These are phyloP conservation scores for Paramisgurnus dabryanus DNA, from an alignment of 2,113 vertebrate genomes.

Conservation along the genomic window DNA sequence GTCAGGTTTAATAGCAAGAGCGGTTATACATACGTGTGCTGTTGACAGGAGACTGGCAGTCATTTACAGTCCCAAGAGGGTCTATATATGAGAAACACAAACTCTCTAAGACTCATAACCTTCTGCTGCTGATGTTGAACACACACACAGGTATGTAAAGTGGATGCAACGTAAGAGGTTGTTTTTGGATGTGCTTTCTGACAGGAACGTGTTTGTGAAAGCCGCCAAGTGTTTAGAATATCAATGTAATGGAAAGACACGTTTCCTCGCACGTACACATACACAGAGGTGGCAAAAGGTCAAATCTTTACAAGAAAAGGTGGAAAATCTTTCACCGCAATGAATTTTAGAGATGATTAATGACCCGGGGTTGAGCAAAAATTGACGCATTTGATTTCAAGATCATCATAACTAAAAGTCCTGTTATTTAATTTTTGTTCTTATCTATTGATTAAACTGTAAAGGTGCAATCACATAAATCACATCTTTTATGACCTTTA, in stretches of 20 bases:
- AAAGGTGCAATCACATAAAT: background rate
- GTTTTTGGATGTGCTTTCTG: background rate
- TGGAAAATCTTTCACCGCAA: background rate
- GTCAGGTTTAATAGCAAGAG: conserved; percentile 15
- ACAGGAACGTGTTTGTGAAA: conserved; percentile 14
- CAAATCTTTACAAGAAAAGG: background rate
- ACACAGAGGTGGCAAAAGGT: conserved; percentile 19
- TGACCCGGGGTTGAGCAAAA: too few relatives aligned
- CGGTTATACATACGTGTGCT: conserved; percentile 4
- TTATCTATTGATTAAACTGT: background rate
- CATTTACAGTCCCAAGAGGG: background rate
- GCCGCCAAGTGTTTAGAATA: conserved; percentile 8
- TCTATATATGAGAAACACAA: background rate
- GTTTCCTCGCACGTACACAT: background rate
- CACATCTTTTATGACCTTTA: background rate
- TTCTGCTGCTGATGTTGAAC: background rate
- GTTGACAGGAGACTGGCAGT: background rate
- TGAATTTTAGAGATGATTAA: too few relatives aligned
- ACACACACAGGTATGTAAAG: background rate
- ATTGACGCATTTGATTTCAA: too few relatives aligned
- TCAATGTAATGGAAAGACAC: background rate
- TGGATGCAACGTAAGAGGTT: background rate
- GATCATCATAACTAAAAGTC: too few relatives aligned
- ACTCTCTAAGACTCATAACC: background rate
- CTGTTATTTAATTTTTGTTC: background rate